These are phyloP conservation scores for Argynnis bischoffii DNA, from an alignment of 2,888 invertebrate species.

Conservation along the genomic window DNA sequence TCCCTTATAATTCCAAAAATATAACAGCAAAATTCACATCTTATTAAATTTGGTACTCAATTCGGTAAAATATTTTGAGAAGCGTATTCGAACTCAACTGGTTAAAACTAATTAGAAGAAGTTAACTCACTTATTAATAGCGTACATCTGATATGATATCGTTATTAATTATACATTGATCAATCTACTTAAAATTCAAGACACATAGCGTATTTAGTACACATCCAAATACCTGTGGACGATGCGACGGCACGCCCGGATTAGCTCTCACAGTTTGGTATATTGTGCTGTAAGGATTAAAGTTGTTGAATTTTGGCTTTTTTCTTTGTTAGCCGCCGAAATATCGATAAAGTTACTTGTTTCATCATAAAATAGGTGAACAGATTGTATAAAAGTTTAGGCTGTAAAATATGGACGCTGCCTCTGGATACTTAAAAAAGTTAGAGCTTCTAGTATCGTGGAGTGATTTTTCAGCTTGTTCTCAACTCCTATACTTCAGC, in stretches of 20 bases:
- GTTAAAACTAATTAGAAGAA: too few species aligned
- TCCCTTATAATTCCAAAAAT: background rate
- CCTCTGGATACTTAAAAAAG: background rate
- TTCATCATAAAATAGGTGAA: conserved; percentile 8
- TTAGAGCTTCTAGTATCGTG: background rate
- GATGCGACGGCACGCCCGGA: conserved; percentile 32
- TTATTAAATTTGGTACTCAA: too few species aligned
- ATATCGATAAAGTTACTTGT: conserved; percentile 17
- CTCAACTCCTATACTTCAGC: too few species aligned
- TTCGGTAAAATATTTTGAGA: too few species aligned
- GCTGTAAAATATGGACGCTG: background rate
- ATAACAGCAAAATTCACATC: background rate
- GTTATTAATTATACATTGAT: background rate
- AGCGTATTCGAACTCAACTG: too few species aligned
- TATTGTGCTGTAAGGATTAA: conserved; percentile 10
- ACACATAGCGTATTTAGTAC: conserved; percentile 23
- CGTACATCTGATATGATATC: background rate
- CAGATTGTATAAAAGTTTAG: conserved; percentile 6
- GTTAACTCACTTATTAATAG: too few species aligned
- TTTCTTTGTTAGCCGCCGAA: conserved; percentile 8
- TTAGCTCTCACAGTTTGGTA: conserved; percentile 15
- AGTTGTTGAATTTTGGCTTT: conserved; percentile 9
- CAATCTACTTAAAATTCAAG: conserved; percentile 24
- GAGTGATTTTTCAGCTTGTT: too few species aligned
- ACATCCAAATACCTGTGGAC: conserved; percentile 25